These are phyloP conservation scores for Petromus typicus DNA, from an alignment of 2,113 vertebrate genomes.

Conservation along the genomic window DNA sequence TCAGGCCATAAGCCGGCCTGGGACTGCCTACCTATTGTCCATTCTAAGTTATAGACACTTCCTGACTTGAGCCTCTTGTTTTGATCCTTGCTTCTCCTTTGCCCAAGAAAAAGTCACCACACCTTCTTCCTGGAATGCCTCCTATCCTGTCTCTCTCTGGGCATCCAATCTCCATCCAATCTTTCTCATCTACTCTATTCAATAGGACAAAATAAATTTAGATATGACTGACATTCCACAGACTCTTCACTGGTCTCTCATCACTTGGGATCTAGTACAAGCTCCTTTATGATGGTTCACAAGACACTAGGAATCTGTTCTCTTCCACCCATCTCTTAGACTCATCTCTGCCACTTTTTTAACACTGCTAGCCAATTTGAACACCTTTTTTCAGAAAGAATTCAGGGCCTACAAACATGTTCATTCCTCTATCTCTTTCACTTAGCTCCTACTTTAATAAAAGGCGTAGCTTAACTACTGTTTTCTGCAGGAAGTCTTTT, in stretches of 20 bases:
- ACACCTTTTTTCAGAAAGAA: neutral
- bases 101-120: neutral
- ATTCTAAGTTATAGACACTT: neutral
- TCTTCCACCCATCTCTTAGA: neutral
- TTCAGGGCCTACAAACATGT: neutral
- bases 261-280: neutral
- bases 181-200: neutral
- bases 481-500: constrained; percentile 13
- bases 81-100: neutral
- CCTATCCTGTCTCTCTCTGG: neutral
- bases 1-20: neutral
- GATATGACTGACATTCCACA: neutral
- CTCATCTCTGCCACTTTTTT: neutral
- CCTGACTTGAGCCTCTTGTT: neutral
- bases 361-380: neutral
- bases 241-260: neutral
- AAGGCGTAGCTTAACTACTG: neutral
- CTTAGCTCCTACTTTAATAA: constrained; percentile 19
- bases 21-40: neutral
- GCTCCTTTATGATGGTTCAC: neutral
- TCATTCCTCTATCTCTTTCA: neutral
- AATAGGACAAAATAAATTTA: neutral
- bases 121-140: neutral
- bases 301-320: neutral
- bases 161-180: neutral